Conservation (phyloP, 2,888 invertebrate genomes). For the Pimpla rufipes region DNA sequence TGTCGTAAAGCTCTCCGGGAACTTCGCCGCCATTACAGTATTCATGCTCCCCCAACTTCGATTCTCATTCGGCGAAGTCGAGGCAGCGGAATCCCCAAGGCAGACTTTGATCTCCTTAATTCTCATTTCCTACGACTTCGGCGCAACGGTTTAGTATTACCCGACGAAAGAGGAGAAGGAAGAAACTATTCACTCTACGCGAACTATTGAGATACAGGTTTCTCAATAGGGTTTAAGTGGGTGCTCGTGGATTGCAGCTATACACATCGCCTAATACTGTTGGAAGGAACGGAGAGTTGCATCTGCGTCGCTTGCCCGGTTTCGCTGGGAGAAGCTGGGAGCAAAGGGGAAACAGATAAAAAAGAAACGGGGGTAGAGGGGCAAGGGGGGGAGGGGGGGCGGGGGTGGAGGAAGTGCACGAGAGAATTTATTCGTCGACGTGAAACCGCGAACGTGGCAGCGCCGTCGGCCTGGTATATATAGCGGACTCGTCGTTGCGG, state of each 20-base stretch:
- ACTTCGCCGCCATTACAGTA: not conserved
- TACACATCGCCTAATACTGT: conserved; percentile 9
- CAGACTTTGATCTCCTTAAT: conserved; percentile 10
- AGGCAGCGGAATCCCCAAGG: not conserved
- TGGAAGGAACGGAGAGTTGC: not conserved
- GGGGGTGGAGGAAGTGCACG: conserved; percentile 18
- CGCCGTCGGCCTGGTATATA: conserved; percentile 23
- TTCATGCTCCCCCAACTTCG: not conserved
- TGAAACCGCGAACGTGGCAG: conserved; percentile 54
- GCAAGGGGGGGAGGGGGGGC: not conserved
- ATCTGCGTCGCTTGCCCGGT: conserved; percentile 20
- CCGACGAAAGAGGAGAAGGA: not conserved
- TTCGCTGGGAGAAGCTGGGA: not conserved
- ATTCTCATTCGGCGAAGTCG: not conserved
- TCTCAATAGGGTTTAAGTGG: not conserved
- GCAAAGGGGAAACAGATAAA: not conserved
- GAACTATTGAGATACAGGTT: not conserved
- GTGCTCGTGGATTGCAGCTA: not conserved
- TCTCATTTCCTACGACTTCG: conserved; percentile 1
- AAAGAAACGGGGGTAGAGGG: not conserved
- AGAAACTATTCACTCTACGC: not conserved
- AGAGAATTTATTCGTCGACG: conserved; percentile 52
- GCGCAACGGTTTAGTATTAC: not conserved
- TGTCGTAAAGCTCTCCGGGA: not conserved
- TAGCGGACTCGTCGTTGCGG: conserved; percentile 34